A percentile compares a stretch with the other conserved stretches of the same genome.
These are phyloP conservation scores for Coelinius sp. DNA, from an alignment of 2,888 invertebrate species.

Conservation along the genomic window DNA sequence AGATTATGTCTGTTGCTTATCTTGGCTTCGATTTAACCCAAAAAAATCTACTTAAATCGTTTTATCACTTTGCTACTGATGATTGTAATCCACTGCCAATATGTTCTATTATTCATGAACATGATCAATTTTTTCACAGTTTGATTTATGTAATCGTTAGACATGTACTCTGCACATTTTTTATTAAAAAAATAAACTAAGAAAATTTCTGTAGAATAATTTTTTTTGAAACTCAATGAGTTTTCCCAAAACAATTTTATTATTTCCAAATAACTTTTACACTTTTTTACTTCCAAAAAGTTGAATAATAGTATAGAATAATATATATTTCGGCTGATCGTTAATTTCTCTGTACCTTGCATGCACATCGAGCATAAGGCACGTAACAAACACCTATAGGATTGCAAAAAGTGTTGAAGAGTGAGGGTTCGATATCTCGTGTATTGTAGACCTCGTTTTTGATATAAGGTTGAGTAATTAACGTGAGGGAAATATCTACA, in stretches of 20 bases:
- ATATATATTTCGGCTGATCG: conserved; percentile 13
- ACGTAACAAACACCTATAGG: conserved; percentile 39
- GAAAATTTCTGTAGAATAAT: background rate
- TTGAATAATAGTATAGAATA: background rate
- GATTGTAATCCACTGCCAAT: background rate
- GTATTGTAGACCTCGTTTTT: conserved; percentile 7
- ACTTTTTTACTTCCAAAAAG: no score
- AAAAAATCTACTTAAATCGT: no score
- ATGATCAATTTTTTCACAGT: conserved; percentile 8
- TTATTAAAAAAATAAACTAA: background rate
- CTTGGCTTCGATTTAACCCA: no score
- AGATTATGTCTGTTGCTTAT: no score
- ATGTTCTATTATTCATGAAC: background rate
- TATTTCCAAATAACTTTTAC: no score
- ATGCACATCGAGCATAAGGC: conserved; percentile 26
- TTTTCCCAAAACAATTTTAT: no score
- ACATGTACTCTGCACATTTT: conserved; percentile 9
- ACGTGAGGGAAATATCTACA: conserved; percentile 27
- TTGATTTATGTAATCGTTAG: conserved; percentile 2
- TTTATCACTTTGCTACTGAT: no score
- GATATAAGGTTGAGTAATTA: conserved; percentile 39
- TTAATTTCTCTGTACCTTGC: conserved; percentile 35
- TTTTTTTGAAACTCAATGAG: background rate
- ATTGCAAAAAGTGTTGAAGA: conserved; percentile 18
- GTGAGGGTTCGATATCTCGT: conserved; percentile 31